Evolutionary conservation across 1,140 invertebrate species (phyloP), one percentile per base, ranked within the genome.

Genomic region (Drosophila grimshawi): DNA sequence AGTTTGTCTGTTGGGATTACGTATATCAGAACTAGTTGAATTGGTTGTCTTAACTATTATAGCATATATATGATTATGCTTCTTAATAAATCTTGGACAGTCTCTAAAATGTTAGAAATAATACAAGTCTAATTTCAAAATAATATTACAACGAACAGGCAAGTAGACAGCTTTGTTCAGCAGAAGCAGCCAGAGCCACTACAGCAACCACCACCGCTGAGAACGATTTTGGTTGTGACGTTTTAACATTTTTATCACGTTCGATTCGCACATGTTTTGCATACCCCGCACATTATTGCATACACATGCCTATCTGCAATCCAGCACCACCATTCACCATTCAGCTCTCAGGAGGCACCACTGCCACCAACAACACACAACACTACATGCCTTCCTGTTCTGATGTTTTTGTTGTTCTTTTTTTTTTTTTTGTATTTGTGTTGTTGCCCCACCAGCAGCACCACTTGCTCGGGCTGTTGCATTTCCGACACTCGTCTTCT

Each of bases 211-310:
- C 11, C 53, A 37, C 39, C 39, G 32, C 30, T 45, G 19, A 60
- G 33, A 49, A 43, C 63, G 61, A 51, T n/a, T 43, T 43, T n/a
- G n/a, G 39, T 43, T 43, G 39, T 43, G 55, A 60, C 55, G 61
- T 76, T 81, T 91, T 85, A 91, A 91, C 88, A 91, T 91, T 91
- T 88, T 91, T 83, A 91, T 91, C 88, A 91, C 88, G 88, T 91
- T 91, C 88, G 83, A 91, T 85, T 86, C 89, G 88, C 89, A 88
- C 88, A 91, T 91, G 88, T 91, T 91, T 91, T 91, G 88, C 88
- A 91, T 91, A 88, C 81, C 69, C 77, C 64, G 43, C 66, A 65
- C 66, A 64, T 72, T 64, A 66, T 66, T 43, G 39, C 61, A 62
- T 57, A 53, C 57, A 69, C 45, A 75, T 45, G 53, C 59, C 30